Evolutionary conservation across 2,113 vertebrate genomes (phyloP), one percentile per base, ranked within the genome.

Genomic region (Panthera uncia): DNA sequence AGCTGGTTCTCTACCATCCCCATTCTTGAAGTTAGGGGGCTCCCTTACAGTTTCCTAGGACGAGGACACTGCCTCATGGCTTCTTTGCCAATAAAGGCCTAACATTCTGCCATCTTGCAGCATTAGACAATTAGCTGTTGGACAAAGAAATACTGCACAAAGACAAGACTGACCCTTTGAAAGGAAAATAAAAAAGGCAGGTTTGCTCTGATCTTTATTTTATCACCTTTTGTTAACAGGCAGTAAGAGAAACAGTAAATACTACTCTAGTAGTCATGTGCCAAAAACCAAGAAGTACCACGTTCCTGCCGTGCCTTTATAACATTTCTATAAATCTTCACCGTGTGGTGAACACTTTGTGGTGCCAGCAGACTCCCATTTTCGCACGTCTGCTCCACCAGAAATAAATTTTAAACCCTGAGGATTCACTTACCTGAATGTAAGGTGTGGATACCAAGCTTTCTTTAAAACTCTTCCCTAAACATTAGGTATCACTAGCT

Each of bases 121-220:
- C 73, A 41, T 36, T 19, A 18, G 5, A 29, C 79, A 88, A 81
- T 2, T 79, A 36, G 31, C 71, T 65, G 63, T 1, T 2, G n/a
- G 21, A 93, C 45, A 86, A 83, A 93, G 94, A 93, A 84, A 89
- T 2, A 38, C n/a, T 29, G n/a, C 66, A 68, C 48, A 88, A 76
- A 82, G 94, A 52, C 21, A 27, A 78, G 36, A 36, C n/a, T 14
- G 52, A 36, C 18, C 16, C 84, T 95, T 55, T 83, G 95, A 79
- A 71, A 94, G 76, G 80, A 89, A 93, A 96, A 68, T 29, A 63
- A 95, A 97, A 97, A 90, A 73, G 29, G 48, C 66, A 95, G 92
- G 38, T 84, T 95, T n/a, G 85, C 81, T 98, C 91, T 95, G 88
- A 97, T 96, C 94, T 91, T 73, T 82, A 76, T 92, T 79, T 88